A percentile compares a stretch with the other conserved stretches of the same genome.
Evolutionary conservation across 2,797 vertebrate species (phyloP).

Genomic region (Argyrosomus regius): DNA sequence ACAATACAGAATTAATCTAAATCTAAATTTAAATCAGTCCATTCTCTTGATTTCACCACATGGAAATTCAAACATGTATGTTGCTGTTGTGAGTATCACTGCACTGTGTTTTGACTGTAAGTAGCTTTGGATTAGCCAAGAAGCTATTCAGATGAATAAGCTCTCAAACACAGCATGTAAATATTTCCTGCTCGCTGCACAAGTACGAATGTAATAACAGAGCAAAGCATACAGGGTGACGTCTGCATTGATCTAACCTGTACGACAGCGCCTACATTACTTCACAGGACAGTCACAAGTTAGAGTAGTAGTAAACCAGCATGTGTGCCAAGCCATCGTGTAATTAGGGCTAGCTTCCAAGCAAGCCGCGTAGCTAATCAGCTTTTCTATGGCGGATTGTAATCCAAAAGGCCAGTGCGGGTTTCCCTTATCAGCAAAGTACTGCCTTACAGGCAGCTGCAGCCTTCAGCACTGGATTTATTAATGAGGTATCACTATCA

Average conservation of each 20-base stretch:
- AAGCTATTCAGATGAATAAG: constrained; percentile 29
- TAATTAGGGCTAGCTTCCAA: constrained; percentile 77
- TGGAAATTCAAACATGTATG: neutral
- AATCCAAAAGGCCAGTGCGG: constrained; percentile 80
- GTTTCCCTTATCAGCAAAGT: constrained; percentile 78
- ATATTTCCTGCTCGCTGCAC: neutral
- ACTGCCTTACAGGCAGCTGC: constrained; percentile 59
- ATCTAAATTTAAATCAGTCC: neutral
- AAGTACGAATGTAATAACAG: neutral
- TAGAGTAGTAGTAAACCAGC: constrained; percentile 51
- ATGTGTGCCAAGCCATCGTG: constrained; percentile 63
- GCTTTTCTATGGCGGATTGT: constrained; percentile 79
- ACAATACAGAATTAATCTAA: neutral
- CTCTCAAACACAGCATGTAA: neutral
- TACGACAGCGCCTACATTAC: constrained; percentile 37
- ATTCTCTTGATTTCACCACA: neutral
- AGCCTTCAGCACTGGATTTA: constrained; percentile 65
- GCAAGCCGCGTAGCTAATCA: constrained; percentile 77
- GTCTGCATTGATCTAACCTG: constrained; percentile 7
- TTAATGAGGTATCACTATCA: constrained; percentile 65
- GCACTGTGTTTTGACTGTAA: constrained; percentile 43
- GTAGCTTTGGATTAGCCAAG: constrained; percentile 54
- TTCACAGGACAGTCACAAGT: constrained; percentile 41
- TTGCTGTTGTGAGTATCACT: constrained; percentile 21
- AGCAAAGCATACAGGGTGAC: neutral